These are phyloP conservation scores for Helogale parvula DNA, from an alignment of 2,113 vertebrate species.

Conservation along the genomic window DNA sequence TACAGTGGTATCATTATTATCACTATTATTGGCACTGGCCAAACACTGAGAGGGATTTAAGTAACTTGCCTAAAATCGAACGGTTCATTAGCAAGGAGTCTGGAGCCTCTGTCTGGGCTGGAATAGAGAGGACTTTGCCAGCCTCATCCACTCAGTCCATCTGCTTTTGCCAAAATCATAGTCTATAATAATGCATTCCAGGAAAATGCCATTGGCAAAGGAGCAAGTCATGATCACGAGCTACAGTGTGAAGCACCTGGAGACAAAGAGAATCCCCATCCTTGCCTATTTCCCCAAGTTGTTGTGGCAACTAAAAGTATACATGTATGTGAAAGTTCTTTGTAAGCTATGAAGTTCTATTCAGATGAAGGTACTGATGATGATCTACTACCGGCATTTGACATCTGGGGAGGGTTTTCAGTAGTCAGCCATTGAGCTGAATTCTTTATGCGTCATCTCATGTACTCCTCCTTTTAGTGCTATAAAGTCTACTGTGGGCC, in stretches of 20 bases:
- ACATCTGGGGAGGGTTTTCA: background rate
- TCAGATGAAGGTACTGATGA: background rate
- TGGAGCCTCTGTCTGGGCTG: background rate
- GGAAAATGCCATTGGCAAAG: background rate
- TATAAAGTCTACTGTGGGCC: background rate
- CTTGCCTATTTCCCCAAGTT: background rate
- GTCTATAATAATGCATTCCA: background rate
- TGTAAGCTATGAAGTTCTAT: background rate
- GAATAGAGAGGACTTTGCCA: background rate
- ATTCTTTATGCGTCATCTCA: background rate
- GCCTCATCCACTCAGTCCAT: background rate
- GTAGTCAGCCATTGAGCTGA: background rate
- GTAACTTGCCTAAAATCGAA: background rate
- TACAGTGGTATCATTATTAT: background rate
- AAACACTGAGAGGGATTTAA: background rate
- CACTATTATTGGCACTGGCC: background rate
- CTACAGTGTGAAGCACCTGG: background rate
- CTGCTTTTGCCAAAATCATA: background rate
- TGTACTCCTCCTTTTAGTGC: constrained; percentile 18
- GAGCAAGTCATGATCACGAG: background rate
- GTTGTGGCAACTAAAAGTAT: background rate
- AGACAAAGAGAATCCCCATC: background rate
- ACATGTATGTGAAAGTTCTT: background rate
- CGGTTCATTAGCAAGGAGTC: background rate
- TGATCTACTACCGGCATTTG: too few species aligned